Evolutionary conservation across 30 jellyfish, hydroid and myxozoan genomes (phyloP).

Genomic region (Turritopsis rubra): DNA sequence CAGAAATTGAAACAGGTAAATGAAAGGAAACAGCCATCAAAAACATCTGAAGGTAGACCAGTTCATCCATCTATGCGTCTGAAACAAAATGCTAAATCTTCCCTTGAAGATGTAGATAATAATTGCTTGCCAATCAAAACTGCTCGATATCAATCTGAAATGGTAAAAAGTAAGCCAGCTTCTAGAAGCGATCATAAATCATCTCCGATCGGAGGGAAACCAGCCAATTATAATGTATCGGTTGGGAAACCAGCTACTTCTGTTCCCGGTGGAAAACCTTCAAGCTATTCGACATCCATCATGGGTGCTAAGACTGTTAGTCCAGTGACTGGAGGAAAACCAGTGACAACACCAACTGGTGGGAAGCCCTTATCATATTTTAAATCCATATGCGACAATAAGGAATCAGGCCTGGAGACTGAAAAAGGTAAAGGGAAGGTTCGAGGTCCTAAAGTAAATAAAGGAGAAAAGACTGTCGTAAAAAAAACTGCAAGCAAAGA

Average conservation of each 20-base stretch:
- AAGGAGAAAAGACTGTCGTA: neutral
- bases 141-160: conserved; percentile 12
- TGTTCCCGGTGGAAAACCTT: conserved; percentile 14
- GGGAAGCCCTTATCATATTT: conserved; percentile 41
- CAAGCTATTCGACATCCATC: conserved; percentile 12
- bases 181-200: neutral
- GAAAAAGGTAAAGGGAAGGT: neutral
- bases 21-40: neutral
- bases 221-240: conserved; percentile 6
- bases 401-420: neutral
- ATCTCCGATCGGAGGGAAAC: conserved; percentile 22
- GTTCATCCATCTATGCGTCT: conserved; percentile 8
- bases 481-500: neutral
- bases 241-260: conserved; percentile 11
- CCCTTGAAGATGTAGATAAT: conserved; percentile 4
- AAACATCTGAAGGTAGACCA: neutral
- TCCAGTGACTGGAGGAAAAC: neutral
- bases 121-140: conserved; percentile 10
- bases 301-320: conserved; percentile 8
- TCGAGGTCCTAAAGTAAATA: neutral
- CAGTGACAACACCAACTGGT: conserved; percentile 15
- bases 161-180: neutral
- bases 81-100: conserved; percentile 13
- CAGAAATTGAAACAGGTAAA: neutral
- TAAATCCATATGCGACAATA: conserved; percentile 5